phyloP scores from a whole-genome alignment of 1,140 invertebrate genomes.

The Drosophila grimshawi region DNA sequence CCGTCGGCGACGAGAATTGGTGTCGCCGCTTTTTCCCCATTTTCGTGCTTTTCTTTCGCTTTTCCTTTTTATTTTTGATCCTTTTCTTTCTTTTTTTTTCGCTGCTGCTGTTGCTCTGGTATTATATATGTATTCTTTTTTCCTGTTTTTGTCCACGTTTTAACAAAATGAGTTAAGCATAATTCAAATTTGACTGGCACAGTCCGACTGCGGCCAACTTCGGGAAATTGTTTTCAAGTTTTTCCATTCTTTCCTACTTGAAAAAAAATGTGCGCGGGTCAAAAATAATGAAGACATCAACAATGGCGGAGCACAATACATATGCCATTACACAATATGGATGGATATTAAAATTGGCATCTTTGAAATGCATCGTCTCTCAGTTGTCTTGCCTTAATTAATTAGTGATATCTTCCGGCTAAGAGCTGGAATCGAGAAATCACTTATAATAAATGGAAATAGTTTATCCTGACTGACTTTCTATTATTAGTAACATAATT shows the following conservation, averaged over 20 bases:
- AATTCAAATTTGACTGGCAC: constrained; percentile 53
- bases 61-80: background rate
- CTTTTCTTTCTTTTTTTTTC: background rate
- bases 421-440: no score
- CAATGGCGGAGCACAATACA: constrained; percentile 53
- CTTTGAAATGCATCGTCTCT: background rate
- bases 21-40: constrained; percentile 12
- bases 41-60: background rate
- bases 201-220: constrained; percentile 29
- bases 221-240: constrained; percentile 68
- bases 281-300: constrained; percentile 35
- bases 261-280: background rate
- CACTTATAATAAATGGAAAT: no score
- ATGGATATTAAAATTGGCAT: background rate
- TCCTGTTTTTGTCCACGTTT: constrained; percentile 49
- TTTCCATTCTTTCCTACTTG: constrained; percentile 6
- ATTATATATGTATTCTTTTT: constrained; percentile 51
- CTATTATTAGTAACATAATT: no score
- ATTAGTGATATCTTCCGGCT: no score
- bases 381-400: background rate
- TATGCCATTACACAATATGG: constrained; percentile 42
- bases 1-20: constrained; percentile 21
- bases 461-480: no score
- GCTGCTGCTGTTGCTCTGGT: constrained; percentile 31
- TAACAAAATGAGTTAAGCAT: constrained; percentile 73